A percentile compares a stretch with the other conserved stretches of the same genome.
Evolutionary conservation across 2,888 invertebrate genomes (phyloP).

Genomic region (Hypomecis punctinalis): DNA sequence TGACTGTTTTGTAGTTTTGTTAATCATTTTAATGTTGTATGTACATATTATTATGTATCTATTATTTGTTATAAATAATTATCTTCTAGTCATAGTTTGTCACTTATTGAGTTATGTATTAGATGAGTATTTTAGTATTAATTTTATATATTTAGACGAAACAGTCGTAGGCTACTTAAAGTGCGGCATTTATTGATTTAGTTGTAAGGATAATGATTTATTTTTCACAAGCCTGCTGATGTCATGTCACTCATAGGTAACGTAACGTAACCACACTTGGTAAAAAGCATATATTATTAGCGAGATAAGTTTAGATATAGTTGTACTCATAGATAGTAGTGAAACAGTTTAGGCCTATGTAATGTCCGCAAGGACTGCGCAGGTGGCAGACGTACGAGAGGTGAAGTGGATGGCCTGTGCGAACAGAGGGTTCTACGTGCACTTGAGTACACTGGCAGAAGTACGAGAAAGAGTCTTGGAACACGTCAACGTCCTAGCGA

Average conservation of each 20-base stretch:
- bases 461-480: slow-evolving; percentile 98
- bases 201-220: slow-evolving; percentile 19
- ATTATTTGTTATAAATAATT: not conserved
- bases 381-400: slow-evolving; percentile 94
- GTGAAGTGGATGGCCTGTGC: slow-evolving; percentile 99
- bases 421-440: slow-evolving; percentile 98
- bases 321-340: not conserved
- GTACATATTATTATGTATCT: too few species aligned
- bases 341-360: not conserved
- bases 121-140: slow-evolving; percentile 3
- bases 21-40: slow-evolving; percentile 1
- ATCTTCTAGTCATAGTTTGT: not conserved
- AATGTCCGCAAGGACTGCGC: slow-evolving; percentile 47
- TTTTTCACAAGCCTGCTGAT: slow-evolving; percentile 31
- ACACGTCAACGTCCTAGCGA: slow-evolving; percentile 98
- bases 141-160: slow-evolving; percentile 7
- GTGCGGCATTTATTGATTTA: slow-evolving; percentile 22
- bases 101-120: not conserved
- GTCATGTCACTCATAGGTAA: slow-evolving; percentile 33
- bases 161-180: slow-evolving; percentile 34
- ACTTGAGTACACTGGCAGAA: slow-evolving; percentile 98
- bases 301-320: not conserved
- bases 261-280: slow-evolving; percentile 15
- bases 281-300: slow-evolving; percentile 18
- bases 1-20: slow-evolving; percentile 25